These are phyloP conservation scores for Papilio glaucus DNA, from an alignment of 1,140 invertebrate species.

Conservation along the genomic window DNA sequence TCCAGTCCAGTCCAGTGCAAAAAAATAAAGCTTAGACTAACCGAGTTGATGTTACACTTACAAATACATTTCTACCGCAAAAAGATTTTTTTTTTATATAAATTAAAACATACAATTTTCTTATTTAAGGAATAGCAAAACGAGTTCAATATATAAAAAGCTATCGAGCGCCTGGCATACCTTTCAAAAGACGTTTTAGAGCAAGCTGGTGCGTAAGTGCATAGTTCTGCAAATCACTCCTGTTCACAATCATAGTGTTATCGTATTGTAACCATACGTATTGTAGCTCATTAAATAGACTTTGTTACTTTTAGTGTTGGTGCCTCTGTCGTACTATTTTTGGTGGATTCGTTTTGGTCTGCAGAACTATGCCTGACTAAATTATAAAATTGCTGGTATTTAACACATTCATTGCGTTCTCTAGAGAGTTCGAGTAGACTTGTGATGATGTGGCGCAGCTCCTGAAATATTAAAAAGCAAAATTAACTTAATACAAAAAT, in stretches of 20 bases:
- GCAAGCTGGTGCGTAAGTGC: slow-evolving; percentile 66
- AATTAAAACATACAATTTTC: too few relatives aligned
- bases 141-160: slow-evolving; percentile 76
- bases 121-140: slow-evolving; percentile 63
- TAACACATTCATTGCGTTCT: too few relatives aligned
- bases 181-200: slow-evolving; percentile 65
- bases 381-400: too few relatives aligned
- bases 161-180: slow-evolving; percentile 77
- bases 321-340: too few relatives aligned
- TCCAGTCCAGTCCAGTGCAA: too few relatives aligned
- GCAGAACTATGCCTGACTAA: slow-evolving; percentile 14
- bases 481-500: too few relatives aligned
- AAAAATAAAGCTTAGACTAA: too few relatives aligned
- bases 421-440: too few relatives aligned
- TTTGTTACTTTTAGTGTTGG: too few relatives aligned
- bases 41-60: too few relatives aligned
- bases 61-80: neutral
- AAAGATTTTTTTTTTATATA: neutral
- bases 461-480: too few relatives aligned
- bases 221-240: slow-evolving; percentile 76
- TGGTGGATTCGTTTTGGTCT: slow-evolving; percentile 7
- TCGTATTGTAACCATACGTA: neutral
- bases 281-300: neutral
- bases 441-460: too few relatives aligned
- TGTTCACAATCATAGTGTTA: neutral